Base-by-base conservation (phyloP, 2,113 vertebrate species). In the Globicephala melas region DNA sequence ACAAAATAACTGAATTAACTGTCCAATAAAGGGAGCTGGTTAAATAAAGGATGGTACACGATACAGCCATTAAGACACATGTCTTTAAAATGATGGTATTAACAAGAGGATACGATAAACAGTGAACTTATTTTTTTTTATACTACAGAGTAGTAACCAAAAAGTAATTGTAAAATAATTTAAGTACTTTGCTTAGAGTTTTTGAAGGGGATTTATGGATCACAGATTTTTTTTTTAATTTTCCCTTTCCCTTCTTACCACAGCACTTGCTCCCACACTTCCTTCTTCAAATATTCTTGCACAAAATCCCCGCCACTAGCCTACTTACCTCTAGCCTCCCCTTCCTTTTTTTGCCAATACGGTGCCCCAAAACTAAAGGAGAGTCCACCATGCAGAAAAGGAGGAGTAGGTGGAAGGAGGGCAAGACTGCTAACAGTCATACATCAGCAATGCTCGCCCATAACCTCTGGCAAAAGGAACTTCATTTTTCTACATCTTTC, bases 41-140 rank as follows among this genome's bases (percentile, higher is more conserved):
- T 62, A 53, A 76, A 63, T 92, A 90, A 80, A 94, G 65, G 53
- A 62, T 2, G 1, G 47, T 41, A 44, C 23, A 53, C 63, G 21
- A 28, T 33, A 26, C 5, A 97, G 50, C 77, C 71, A 68, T 83
- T 86, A 91, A 91, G 82, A 91, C 10, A n/a, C 23, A 53, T 53
- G 41, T 83, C 17, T 87, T 89, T 94, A 91, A 93, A 96, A 89
- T n/a, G 70, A 90, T 90, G n/a, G 23, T 92, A 74, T 50, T 73
- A n/a, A 38, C 8, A 31, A 44, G 44, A 6, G 2, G 13, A 85
- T 53, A 86, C 5, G 63, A 80, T 31, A 55, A 26, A 74, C 87
- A 90, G n/a, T 77, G 70, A 95, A 95, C 18, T 31, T 74, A 70
- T 87, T 62, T 73, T 68, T 50, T 74, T 68, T 62, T 31, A 68